A percentile compares a stretch with the other conserved stretches of the same genome.
Evolutionary conservation across 1,140 invertebrate genomes (phyloP).

Genomic region (Caenorhabditis latens): DNA sequence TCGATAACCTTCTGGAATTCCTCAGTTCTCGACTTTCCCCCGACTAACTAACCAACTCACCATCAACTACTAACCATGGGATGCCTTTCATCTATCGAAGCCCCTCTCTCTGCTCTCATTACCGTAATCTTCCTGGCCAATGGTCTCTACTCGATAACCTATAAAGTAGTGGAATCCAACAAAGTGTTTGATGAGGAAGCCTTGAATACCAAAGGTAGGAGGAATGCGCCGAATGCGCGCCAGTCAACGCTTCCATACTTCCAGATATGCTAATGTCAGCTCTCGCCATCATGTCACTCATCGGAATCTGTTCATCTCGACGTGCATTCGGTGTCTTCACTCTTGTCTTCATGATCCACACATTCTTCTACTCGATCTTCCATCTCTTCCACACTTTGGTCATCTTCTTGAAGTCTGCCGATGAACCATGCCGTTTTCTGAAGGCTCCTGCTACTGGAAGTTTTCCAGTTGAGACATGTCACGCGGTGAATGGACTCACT

Average conservation of each 20-base stretch:
- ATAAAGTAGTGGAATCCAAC: conserved; percentile 10
- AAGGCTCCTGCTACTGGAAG: not conserved
- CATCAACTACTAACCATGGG: conserved; percentile 13
- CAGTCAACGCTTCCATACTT: not conserved
- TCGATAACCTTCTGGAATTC: no score
- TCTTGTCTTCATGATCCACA: conserved; percentile 20
- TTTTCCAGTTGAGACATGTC: not conserved
- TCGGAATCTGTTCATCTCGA: conserved; percentile 21
- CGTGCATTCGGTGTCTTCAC: conserved; percentile 23
- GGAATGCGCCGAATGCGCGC: not conserved
- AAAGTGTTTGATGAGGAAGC: not conserved
- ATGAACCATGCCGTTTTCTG: not conserved
- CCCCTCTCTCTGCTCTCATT: conserved; percentile 1
- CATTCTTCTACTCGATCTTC: not conserved
- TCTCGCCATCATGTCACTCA: conserved; percentile 28
- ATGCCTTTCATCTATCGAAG: conserved; percentile 22
- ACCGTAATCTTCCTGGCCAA: conserved; percentile 1
- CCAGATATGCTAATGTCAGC: conserved; percentile 36
- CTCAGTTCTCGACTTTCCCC: not conserved
- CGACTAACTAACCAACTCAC: conserved; percentile 15
- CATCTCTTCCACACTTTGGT: not conserved
- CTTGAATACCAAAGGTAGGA: conserved; percentile 8
- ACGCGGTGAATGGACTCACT: not conserved
- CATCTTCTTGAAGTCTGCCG: conserved; percentile 16
- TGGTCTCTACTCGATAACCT: not conserved